A percentile compares a stretch with the other conserved stretches of the same genome.
Conservation (phyloP, 2,797 vertebrate species). For the Macrochelys suwanniensis region DNA sequence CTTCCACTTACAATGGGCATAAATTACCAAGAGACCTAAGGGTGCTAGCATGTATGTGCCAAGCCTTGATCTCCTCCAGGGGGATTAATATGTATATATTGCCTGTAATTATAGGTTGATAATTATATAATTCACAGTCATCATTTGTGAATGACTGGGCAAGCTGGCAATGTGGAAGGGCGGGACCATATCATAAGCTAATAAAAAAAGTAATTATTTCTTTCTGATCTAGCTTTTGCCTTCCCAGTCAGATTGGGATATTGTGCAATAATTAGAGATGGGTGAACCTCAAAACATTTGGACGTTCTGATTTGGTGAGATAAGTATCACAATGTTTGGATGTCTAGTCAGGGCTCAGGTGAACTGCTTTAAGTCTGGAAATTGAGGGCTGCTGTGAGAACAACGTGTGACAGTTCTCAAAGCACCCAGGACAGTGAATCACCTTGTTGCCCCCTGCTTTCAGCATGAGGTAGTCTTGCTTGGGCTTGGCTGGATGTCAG, state of each 20-base stretch:
- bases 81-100: constrained; percentile 80
- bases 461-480: neutral
- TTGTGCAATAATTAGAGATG: constrained; percentile 78
- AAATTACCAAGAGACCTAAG: constrained; percentile 75
- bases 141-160: constrained; percentile 81
- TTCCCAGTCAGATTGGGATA: constrained; percentile 77
- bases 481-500: neutral
- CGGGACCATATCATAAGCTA: constrained; percentile 82
- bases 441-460: neutral
- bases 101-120: constrained; percentile 85
- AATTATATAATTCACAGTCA: constrained; percentile 87
- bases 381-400: constrained; percentile 68
- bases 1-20: constrained; percentile 61
- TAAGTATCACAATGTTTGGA: constrained; percentile 61
- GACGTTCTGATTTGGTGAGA: constrained; percentile 55
- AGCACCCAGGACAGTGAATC: neutral
- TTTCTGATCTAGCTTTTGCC: constrained; percentile 85
- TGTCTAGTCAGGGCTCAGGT: constrained; percentile 57
- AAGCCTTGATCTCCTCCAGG: constrained; percentile 80
- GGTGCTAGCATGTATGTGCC: constrained; percentile 69
- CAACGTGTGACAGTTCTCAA: neutral
- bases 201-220: constrained; percentile 86
- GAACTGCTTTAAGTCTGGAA: constrained; percentile 63
- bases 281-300: constrained; percentile 65
- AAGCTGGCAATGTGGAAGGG: constrained; percentile 81